Base-by-base conservation (phyloP, 2,888 invertebrate genomes). In the Lobophora halterata region DNA sequence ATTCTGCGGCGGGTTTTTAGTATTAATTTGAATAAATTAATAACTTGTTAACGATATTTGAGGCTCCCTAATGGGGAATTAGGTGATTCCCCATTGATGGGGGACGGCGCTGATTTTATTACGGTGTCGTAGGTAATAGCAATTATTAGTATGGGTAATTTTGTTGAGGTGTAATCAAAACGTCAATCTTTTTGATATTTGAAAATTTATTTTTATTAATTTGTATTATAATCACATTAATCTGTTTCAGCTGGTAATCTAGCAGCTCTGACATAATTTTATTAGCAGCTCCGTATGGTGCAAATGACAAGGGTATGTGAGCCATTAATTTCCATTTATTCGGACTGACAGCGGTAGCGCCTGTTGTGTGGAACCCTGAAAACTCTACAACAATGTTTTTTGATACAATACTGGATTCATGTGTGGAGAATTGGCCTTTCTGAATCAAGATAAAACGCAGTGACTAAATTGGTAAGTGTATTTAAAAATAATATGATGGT, bases 291-390 rank as follows among this genome's bases (percentile, higher is more conserved):
- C 41, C 46, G 39, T 34, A 48, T 45, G 52, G 48, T 40, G 42
- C 20, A 31, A 38, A 42, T 62, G 61, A 63, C 53, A 58, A 60
- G 57, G 59, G 58, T 58, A n/a, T n/a, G 30, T 8, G 36, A 46
- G 48, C 68, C 75, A 75, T 77, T 77, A 75, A 76, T 77, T 72
- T 75, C 69, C 72, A 76, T 76, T 74, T 72, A 75, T 68, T 62
- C 61, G 32, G 52, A 47, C 65, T 70, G 77, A 71, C 75, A 73
- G 71, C 63, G 67, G 67, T 19, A 31, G 39, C 27, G 37, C 39
- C 23, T 37, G 42, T 34, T 50, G 49, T 55, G 50, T 60, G 49
- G 40, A 46, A 49, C 57, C 55, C 58, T 57, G 60, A 58, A 63
- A 60, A 57, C 49, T 55, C 37, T 44, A 41, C 48, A 37, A 47